Base-by-base conservation (phyloP, 2,113 vertebrate species). In the Gallinago jamesoni region DNA sequence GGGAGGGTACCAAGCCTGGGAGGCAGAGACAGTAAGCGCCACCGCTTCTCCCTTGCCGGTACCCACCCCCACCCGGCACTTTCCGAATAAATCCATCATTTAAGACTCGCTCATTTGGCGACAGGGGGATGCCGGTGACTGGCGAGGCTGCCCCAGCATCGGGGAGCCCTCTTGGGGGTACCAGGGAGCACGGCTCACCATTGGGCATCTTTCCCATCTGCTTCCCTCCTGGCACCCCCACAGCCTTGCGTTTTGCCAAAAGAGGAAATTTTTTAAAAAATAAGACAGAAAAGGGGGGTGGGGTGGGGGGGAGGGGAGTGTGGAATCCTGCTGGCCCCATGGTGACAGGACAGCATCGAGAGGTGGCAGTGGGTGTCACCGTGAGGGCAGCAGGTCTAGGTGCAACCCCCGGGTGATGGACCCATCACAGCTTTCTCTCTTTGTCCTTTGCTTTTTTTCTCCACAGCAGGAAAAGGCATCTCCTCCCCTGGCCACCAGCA, bases 71-170 rank as follows among this genome's bases (percentile, higher is more conserved):
- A 2, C 41, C 21, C 1, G 0, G 22, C 0, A 2, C 5, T 18
- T 60, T 31, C 35, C 52, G 2, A 9, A 12, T 12, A 4, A 43
- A 39, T 5, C 12, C 19, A 2, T 14, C 14, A 1, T 5, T n/a
- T 1, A 3, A 7, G 31, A 37, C 5, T 0, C 0, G 10, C 28
- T 1, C 8, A 11, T 1, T 1, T 35, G 91, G 81, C 9, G 1
- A 17, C 7, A 4, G 6, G 0, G 7, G 22, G 86, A 19, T 30
- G 63, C 39, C 0, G 5, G 41, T 55, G 57, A 20, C 57, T 0
- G 1, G 68, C 1, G 1, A 45, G 37, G 31, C 53, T 43, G 52
- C 16, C 50, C n/a, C 0, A 2, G 47, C 10, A 0, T 33, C 2
- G 1, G 28, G 53, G 30, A 24, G 50, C 12, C 8, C 47, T 50